phyloP scores from a whole-genome alignment of 1,140 invertebrate species.

The Atta colombica region DNA sequence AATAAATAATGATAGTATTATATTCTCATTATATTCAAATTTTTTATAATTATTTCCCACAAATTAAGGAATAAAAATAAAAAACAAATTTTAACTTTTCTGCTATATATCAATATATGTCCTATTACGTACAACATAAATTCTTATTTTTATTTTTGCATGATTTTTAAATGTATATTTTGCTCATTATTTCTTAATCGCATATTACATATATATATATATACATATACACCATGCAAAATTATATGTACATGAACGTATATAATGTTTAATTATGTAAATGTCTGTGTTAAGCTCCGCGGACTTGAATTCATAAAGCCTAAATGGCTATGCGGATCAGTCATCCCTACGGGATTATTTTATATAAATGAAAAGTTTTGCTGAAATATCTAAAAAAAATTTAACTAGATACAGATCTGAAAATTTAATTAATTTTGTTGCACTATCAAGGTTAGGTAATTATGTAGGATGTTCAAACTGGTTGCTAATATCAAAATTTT shows the following conservation, averaged over 20 bases:
- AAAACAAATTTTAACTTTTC: neutral
- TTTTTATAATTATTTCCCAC: neutral
- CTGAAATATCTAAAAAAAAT: too few species aligned
- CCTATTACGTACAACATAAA: too few species aligned
- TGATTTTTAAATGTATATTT: neutral
- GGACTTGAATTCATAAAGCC: too few species aligned
- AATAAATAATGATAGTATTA: neutral
- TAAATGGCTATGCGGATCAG: too few species aligned
- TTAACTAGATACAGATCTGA: too few species aligned
- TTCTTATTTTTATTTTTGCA: neutral
- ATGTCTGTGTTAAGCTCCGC: too few species aligned
- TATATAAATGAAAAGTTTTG: too few species aligned
- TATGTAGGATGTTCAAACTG: too few species aligned
- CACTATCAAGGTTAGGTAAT: too few species aligned
- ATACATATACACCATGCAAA: neutral
- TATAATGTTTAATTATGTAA: neutral
- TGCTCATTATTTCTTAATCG: neutral
- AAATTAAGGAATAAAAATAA: neutral
- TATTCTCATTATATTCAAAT: neutral
- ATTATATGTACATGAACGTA: neutral
- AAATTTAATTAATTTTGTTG: too few species aligned
- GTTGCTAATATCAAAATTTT: too few species aligned
- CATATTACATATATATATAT: neutral
- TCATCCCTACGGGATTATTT: too few species aligned
- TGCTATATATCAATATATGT: neutral